Percentiles rank a stretch among this genome's conserved stretches.
Evolutionary conservation across 2,888 invertebrate species (phyloP).

Genomic region (Idaea biselata): DNA sequence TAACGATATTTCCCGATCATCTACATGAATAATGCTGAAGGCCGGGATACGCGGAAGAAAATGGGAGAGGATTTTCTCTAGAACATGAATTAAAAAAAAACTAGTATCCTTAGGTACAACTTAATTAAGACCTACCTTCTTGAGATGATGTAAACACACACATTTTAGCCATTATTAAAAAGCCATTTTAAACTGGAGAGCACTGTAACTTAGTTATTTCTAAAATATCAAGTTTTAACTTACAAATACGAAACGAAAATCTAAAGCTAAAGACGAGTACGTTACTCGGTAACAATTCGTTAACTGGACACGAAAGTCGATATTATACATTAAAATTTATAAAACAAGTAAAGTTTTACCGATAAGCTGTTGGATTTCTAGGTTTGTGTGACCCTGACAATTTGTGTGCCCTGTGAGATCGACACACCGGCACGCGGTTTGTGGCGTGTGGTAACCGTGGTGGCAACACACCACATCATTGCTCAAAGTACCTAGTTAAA

Average conservation of each 20-base stretch:
- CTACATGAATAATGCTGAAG: too few relatives aligned
- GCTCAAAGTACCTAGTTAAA: too few relatives aligned
- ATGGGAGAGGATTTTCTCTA: too few relatives aligned
- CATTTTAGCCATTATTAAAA: background rate
- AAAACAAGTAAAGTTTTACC: slow-evolving; percentile 7
- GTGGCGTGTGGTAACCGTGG: slow-evolving; percentile 14
- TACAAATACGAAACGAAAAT: background rate
- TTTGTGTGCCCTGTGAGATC: background rate
- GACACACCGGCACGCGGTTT: slow-evolving; percentile 11
- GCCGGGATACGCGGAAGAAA: too few relatives aligned
- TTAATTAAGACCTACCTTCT: background rate
- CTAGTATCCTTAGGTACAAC: too few relatives aligned
- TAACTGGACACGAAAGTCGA: background rate
- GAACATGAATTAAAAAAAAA: too few relatives aligned
- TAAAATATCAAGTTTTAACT: background rate
- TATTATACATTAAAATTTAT: background rate
- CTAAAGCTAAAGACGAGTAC: background rate
- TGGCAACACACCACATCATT: slow-evolving; percentile 19
- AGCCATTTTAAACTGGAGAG: background rate
- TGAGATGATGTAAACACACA: background rate
- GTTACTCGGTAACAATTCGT: background rate
- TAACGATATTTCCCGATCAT: too few relatives aligned
- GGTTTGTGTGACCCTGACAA: slow-evolving; percentile 18
- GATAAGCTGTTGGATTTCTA: slow-evolving; percentile 13
- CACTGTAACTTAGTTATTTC: background rate